phyloP scores from a whole-genome alignment of 2,113 vertebrate genomes.

The Microcebus ravelobensis region DNA sequence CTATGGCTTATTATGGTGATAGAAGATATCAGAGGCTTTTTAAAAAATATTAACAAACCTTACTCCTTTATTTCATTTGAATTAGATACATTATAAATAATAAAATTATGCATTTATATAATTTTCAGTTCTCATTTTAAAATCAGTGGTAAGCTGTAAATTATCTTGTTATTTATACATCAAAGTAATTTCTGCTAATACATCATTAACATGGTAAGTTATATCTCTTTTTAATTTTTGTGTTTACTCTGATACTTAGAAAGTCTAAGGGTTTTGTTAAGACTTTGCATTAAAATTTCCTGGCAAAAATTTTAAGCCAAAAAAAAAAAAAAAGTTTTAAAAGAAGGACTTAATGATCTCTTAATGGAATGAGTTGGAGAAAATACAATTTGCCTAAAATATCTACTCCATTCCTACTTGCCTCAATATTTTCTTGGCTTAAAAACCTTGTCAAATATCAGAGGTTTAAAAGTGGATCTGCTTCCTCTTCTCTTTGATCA shows the following conservation, averaged over 20 bases:
- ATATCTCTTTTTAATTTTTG: background rate
- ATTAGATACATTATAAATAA: background rate
- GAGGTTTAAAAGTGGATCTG: background rate
- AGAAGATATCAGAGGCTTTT: background rate
- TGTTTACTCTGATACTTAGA: constrained; percentile 7
- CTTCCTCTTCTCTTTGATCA: background rate
- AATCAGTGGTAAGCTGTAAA: background rate
- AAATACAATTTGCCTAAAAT: constrained; percentile 49
- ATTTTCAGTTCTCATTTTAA: constrained; percentile 21
- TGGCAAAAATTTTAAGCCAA: background rate
- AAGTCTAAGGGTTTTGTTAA: background rate
- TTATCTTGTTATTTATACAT: constrained; percentile 8
- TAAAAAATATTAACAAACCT: background rate
- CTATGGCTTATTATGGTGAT: too few species aligned
- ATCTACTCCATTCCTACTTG: background rate
- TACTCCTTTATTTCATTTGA: constrained; percentile 3
- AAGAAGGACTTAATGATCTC: constrained; percentile 43
- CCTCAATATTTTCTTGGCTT: constrained; percentile 3
- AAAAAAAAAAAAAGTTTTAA: constrained; percentile 35
- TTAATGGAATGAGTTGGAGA: background rate
- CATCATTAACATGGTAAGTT: background rate
- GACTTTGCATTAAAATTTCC: constrained; percentile 28
- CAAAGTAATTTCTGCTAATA: constrained; percentile 10
- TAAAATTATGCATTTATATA: constrained; percentile 6
- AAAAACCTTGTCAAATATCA: background rate